Evolutionary conservation across 2,797 vertebrate species (phyloP).

Genomic region (Phataginus tetradactyla): DNA sequence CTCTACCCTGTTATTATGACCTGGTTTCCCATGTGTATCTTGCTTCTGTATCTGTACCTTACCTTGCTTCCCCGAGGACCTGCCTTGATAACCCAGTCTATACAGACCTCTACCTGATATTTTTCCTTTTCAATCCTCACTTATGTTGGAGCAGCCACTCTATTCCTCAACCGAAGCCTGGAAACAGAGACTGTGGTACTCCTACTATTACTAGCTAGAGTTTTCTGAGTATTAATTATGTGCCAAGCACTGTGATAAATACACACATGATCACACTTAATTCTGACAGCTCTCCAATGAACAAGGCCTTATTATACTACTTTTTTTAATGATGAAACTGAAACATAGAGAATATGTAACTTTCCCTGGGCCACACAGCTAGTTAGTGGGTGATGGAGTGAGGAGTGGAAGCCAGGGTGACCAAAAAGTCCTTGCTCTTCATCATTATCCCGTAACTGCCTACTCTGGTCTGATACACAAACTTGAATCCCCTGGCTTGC

Average conservation of each 20-base stretch:
- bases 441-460: not conserved
- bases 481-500: not conserved
- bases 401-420: not conserved
- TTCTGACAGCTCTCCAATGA: not conserved
- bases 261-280: not conserved
- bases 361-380: not conserved
- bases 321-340: not conserved
- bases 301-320: not conserved
- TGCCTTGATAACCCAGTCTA: not conserved
- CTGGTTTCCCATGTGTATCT: not conserved
- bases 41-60: not conserved
- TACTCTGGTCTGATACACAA: not conserved
- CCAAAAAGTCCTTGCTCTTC: not conserved
- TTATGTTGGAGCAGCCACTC: not conserved
- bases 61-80: not conserved
- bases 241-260: not conserved
- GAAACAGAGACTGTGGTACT: not conserved
- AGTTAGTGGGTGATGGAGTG: not conserved
- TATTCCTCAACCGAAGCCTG: not conserved
- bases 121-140: not conserved
- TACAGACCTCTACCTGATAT: not conserved
- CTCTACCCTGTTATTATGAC: not conserved
- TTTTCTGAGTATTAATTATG: not conserved
- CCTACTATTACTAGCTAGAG: not conserved
- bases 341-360: not conserved